Conservation (phyloP, 2,797 vertebrate species). For the Squalus acanthias region DNA sequence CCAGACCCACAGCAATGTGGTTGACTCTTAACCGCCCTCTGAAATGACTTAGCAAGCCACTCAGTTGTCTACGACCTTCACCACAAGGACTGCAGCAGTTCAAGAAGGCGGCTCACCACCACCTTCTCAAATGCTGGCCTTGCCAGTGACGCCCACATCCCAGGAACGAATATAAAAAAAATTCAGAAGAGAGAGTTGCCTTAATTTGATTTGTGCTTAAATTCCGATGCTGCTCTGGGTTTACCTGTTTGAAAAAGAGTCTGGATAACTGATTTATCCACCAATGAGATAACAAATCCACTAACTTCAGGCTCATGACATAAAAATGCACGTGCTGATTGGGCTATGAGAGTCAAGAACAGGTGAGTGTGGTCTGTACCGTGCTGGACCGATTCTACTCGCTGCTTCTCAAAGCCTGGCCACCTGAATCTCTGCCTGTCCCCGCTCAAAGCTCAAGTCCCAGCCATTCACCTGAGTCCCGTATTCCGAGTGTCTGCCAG, state of each 20-base stretch:
- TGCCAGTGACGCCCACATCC: too few relatives aligned
- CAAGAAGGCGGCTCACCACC: too few relatives aligned
- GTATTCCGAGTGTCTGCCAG: not conserved
- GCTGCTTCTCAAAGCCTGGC: not conserved
- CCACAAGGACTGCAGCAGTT: too few relatives aligned
- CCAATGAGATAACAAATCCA: not conserved
- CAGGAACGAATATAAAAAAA: too few relatives aligned
- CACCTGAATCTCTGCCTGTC: not conserved
- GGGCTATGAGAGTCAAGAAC: not conserved
- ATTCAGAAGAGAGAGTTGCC: not conserved
- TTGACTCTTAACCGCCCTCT: too few relatives aligned
- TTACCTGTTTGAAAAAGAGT: not conserved
- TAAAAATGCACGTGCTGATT: not conserved
- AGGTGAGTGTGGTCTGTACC: not conserved
- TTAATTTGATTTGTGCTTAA: not conserved
- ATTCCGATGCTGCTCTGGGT: not conserved
- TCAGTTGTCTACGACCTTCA: too few relatives aligned
- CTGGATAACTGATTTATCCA: not conserved
- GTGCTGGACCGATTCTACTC: not conserved
- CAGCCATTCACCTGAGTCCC: not conserved
- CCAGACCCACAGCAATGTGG: too few relatives aligned
- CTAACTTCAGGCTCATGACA: not conserved
- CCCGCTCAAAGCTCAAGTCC: not conserved
- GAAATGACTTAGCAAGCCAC: too few relatives aligned
- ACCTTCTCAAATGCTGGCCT: too few relatives aligned